These are phyloP conservation scores for Neostethus bicornis DNA, from an alignment of 2,797 vertebrate genomes.

Conservation along the genomic window DNA sequence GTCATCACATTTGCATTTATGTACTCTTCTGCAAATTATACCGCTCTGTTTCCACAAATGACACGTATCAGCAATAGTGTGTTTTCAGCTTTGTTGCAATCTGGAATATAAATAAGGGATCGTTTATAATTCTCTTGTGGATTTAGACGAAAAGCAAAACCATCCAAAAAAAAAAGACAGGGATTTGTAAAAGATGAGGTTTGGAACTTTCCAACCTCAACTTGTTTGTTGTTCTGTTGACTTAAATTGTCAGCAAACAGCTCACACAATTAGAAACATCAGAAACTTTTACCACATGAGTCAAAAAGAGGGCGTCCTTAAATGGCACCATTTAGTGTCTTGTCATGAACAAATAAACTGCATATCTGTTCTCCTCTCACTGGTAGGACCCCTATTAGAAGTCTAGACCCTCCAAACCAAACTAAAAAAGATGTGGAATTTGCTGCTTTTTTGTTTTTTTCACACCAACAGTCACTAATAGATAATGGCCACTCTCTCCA, in stretches of 20 bases:
- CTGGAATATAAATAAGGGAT: conserved; percentile 71
- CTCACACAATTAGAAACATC: conserved; percentile 72
- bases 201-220: conserved; percentile 60
- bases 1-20: conserved; percentile 79
- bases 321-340: conserved; percentile 61
- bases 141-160: conserved; percentile 61
- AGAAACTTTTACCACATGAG: conserved; percentile 69
- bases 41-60: conserved; percentile 64
- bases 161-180: conserved; percentile 45
- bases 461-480: conserved; percentile 39
- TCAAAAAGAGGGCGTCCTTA: conserved; percentile 72
- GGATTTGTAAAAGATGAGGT: conserved; percentile 63
- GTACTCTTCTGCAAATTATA: conserved; percentile 70
- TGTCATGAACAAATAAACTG: too few relatives aligned
- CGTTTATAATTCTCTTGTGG: conserved; percentile 71
- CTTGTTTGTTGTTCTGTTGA: conserved; percentile 58
- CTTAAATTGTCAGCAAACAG: conserved; percentile 67
- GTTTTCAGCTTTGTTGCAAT: conserved; percentile 71
- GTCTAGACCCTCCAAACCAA: conserved; percentile 40
- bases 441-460: conserved; percentile 43
- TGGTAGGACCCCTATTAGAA: conserved; percentile 30
- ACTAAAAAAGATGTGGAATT: conserved; percentile 30
- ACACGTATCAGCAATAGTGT: conserved; percentile 73
- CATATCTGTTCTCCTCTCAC: too few relatives aligned
- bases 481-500: conserved; percentile 40